Evolutionary conservation across 64 coral and sea anemone species (phyloP), one percentile per base, ranked within the genome.

Genomic region (Trachythela sp.): DNA sequence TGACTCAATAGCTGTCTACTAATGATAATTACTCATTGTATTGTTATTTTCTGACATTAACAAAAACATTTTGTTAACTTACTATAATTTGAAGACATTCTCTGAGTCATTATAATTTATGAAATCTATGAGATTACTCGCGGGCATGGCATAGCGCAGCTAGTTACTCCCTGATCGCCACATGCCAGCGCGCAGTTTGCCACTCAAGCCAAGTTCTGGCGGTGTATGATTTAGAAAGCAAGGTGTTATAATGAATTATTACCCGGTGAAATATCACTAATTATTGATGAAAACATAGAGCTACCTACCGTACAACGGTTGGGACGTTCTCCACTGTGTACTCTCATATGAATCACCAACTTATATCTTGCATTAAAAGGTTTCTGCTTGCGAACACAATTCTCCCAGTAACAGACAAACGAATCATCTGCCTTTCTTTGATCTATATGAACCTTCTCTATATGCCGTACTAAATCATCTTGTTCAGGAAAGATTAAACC

Each of bases 381-480:
- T 49, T 94, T 91, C 14, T 91, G 77, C 87, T 99, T 94, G 6
- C 96, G 87, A 40, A 89, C 92, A 41, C 96, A 99, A 36, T 92
- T 83, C 29, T 99, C 92, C 96, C 96, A 99, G 40, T 93, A 99
- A 49, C 96, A 99, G 71, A 99, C 94, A 50, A 95, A 99, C 64
- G 94, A 91, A 87, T 99, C 96, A 40, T 99, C 96, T 2, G 96
- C 93, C 54, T 99, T 99, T 42, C 96, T 91, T 59, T 99, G 96
- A 54, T 99, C 96, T 75, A 99, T 99, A 87, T 99, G 96, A 56
- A 99, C 96, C 86, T 99, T 99, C 48, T 99, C 96, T 27, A 99
- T 99, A 34, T 99, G 96, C 35, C 96, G 89, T 30, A 99, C 96
- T 38, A 99, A 64, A 86, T 99, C 96, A 56, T 99, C 94, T 89